phyloP scores from a whole-genome alignment of 2,113 vertebrate genomes.

The Thymallus thymallus region DNA sequence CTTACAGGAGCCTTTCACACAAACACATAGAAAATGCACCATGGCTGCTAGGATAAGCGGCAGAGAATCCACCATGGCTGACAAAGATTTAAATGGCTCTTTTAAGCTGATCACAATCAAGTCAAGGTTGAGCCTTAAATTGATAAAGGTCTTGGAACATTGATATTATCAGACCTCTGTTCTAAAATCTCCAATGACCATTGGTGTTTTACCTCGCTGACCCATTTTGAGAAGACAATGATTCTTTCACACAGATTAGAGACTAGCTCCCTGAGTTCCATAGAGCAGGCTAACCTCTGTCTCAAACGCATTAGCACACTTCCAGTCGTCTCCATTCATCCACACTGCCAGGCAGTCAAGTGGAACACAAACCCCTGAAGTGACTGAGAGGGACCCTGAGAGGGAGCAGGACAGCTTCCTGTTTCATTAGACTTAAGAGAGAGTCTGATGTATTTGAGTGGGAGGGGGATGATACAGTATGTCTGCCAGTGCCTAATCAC shows the following conservation, averaged over 20 bases:
- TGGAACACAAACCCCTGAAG: slow-evolving; percentile 42
- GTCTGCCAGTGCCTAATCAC: not conserved
- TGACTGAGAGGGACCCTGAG: slow-evolving; percentile 18
- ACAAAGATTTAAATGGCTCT: slow-evolving; percentile 22
- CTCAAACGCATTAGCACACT: slow-evolving; percentile 43
- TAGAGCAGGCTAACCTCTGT: slow-evolving; percentile 15
- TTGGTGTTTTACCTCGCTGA: slow-evolving; percentile 22
- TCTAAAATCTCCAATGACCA: slow-evolving; percentile 27
- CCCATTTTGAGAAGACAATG: slow-evolving; percentile 41
- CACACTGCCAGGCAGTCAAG: slow-evolving; percentile 28
- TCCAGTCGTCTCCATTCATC: slow-evolving; percentile 31
- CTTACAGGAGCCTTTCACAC: not conserved
- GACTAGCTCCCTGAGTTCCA: not conserved
- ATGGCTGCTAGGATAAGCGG: not conserved
- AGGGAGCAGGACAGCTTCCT: not conserved
- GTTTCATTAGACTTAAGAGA: slow-evolving; percentile 16
- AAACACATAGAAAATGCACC: not conserved
- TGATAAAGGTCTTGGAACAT: not conserved
- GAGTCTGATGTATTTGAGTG: not conserved
- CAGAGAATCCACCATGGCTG: not conserved
- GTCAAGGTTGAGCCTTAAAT: not conserved
- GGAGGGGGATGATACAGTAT: not conserved
- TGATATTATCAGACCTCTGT: slow-evolving; percentile 8
- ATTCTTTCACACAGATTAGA: slow-evolving; percentile 35
- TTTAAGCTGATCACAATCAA: not conserved